These are phyloP conservation scores for Diorhabda sublineata DNA, from an alignment of 1,140 invertebrate genomes.

Conservation along the genomic window DNA sequence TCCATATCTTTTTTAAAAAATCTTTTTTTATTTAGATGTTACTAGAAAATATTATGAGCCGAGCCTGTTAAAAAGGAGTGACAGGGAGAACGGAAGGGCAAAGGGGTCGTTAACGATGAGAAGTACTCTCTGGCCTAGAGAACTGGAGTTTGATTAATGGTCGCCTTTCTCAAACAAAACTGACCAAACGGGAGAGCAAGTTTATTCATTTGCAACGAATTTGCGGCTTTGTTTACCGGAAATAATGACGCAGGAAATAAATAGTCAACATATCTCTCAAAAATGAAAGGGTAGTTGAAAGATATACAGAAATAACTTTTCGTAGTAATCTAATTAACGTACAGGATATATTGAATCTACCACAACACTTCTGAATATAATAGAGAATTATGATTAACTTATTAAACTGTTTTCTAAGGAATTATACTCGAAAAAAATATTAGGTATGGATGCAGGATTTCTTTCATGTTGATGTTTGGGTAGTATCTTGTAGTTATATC, in stretches of 20 bases:
- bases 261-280: not conserved
- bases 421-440: too few species aligned
- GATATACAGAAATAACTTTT: too few species aligned
- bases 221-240: conserved; percentile 1
- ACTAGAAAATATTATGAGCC: not conserved
- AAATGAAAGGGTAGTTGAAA: not conserved
- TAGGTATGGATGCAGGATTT: too few species aligned
- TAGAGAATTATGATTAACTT: too few species aligned
- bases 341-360: too few species aligned
- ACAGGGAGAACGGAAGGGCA: not conserved
- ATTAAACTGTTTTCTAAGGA: too few species aligned
- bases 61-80: not conserved
- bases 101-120: conserved; percentile 1
- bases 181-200: conserved; percentile 1
- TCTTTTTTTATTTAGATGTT: too few species aligned
- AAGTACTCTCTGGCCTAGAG: not conserved
- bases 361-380: too few species aligned
- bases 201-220: conserved; percentile 2
- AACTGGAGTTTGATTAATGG: not conserved
- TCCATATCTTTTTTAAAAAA: too few species aligned
- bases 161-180: conserved; percentile 1
- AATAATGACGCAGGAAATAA: conserved; percentile 2
- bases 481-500: too few species aligned
- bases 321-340: too few species aligned
- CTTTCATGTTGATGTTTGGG: too few species aligned